Evolutionary conservation across 2,797 vertebrate genomes (phyloP).

Genomic region (Myiotriccus ornatus): DNA sequence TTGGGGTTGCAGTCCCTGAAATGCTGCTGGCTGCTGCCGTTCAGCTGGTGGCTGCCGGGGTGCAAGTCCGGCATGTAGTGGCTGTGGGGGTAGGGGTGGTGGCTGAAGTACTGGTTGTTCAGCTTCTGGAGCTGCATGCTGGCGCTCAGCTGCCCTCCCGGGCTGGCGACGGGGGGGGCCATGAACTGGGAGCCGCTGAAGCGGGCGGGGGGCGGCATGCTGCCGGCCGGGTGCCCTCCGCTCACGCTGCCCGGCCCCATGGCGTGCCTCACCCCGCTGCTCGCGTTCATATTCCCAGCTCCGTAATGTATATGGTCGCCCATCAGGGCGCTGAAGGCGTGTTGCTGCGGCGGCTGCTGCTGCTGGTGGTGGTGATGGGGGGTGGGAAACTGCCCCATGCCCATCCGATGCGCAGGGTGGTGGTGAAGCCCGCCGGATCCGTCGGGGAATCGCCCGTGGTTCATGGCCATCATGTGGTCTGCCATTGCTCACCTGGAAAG

Average conservation of each 20-base stretch:
- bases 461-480: slow-evolving; percentile 89
- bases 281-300: slow-evolving; percentile 80
- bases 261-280: slow-evolving; percentile 79
- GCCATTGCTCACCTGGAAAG: slow-evolving; percentile 83
- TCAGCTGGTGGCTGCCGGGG: slow-evolving; percentile 82
- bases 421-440: slow-evolving; percentile 83
- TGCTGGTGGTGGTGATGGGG: slow-evolving; percentile 83
- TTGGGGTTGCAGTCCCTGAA: slow-evolving; percentile 86
- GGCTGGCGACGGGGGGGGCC: slow-evolving; percentile 77
- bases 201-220: slow-evolving; percentile 77
- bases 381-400: slow-evolving; percentile 83
- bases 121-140: slow-evolving; percentile 91
- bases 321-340: slow-evolving; percentile 84
- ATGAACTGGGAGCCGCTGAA: slow-evolving; percentile 84
- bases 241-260: slow-evolving; percentile 81
- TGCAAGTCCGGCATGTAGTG: slow-evolving; percentile 88
- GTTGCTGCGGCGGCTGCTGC: slow-evolving; percentile 80
- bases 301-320: slow-evolving; percentile 85
- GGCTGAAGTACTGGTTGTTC: slow-evolving; percentile 88
- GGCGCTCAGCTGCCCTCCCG: slow-evolving; percentile 83
- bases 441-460: slow-evolving; percentile 87
- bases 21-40: slow-evolving; percentile 82
- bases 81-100: slow-evolving; percentile 84
- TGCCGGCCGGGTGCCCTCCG: slow-evolving; percentile 78
- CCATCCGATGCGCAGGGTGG: slow-evolving; percentile 84